phyloP scores from a whole-genome alignment of 2,888 invertebrate genomes.

The Subacronicta megacephala region DNA sequence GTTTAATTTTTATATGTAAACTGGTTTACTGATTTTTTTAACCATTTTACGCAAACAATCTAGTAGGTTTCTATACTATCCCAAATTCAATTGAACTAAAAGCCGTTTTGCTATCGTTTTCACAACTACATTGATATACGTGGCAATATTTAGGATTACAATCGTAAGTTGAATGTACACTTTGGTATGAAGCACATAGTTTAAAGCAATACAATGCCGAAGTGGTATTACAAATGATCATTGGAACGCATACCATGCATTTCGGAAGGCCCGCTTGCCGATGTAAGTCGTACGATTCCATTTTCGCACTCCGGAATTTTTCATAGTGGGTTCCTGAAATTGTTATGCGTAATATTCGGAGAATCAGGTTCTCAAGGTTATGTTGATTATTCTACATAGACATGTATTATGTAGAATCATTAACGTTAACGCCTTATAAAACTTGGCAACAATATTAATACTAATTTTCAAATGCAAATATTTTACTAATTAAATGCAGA shows the following conservation, averaged over 20 bases:
- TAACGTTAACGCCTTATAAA: too few relatives aligned
- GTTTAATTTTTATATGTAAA: too few relatives aligned
- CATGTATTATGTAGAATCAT: too few relatives aligned
- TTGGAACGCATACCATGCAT: constrained; percentile 66
- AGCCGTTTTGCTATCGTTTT: too few relatives aligned
- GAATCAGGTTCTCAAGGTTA: not conserved
- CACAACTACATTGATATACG: not conserved
- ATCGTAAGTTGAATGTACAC: constrained; percentile 23
- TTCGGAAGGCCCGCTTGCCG: constrained; percentile 60
- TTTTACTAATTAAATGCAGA: too few relatives aligned
- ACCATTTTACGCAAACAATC: too few relatives aligned
- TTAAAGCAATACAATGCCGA: constrained; percentile 61
- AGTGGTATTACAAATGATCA: constrained; percentile 59
- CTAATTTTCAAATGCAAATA: too few relatives aligned
- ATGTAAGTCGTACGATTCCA: constrained; percentile 57
- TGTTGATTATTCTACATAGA: too few relatives aligned
- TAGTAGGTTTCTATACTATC: too few relatives aligned
- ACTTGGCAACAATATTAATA: too few relatives aligned
- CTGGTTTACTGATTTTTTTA: too few relatives aligned
- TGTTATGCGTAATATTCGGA: constrained; percentile 20
- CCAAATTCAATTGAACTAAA: too few relatives aligned
- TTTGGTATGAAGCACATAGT: constrained; percentile 57
- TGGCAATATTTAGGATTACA: not conserved
- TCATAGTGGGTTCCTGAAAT: constrained; percentile 29
- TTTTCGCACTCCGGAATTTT: constrained; percentile 38